Evolutionary conservation across 2,888 invertebrate species (phyloP).

Genomic region (Listrodromus nycthemerus): DNA sequence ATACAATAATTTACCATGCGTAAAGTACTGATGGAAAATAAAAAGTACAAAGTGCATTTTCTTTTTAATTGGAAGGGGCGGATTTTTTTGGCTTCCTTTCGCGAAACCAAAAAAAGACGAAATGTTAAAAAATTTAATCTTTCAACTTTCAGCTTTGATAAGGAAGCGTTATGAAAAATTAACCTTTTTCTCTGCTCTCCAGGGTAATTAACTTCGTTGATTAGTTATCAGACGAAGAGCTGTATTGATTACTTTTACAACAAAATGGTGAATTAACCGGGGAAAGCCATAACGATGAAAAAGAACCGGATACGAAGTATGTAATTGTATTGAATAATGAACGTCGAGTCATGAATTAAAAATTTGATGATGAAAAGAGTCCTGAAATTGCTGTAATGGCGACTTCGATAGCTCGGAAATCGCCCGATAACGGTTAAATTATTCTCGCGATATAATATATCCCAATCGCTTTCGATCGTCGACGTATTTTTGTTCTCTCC

Average conservation of each 20-base stretch:
- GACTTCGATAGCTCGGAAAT: background rate
- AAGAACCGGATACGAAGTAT: constrained; percentile 14
- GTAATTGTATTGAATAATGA: constrained; percentile 50
- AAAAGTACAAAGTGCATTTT: too few relatives aligned
- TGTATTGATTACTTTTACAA: constrained; percentile 18
- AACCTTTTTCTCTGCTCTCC: background rate
- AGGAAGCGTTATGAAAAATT: too few relatives aligned
- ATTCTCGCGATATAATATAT: background rate
- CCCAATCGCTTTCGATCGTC: background rate
- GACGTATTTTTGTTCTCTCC: background rate
- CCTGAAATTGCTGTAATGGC: background rate
- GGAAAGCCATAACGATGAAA: constrained; percentile 9
- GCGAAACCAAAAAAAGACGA: too few relatives aligned
- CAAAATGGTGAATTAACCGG: constrained; percentile 20
- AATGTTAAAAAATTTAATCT: too few relatives aligned
- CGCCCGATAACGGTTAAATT: constrained; percentile 13
- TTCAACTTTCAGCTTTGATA: too few relatives aligned
- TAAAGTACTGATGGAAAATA: too few relatives aligned
- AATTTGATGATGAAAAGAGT: constrained; percentile 29
- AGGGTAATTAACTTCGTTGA: constrained; percentile 47
- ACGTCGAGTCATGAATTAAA: background rate
- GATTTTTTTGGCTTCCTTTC: too few relatives aligned
- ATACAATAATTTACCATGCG: too few relatives aligned
- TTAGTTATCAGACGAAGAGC: constrained; percentile 39
- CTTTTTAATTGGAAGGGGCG: too few relatives aligned